phyloP scores from a whole-genome alignment of 2,113 vertebrate species.

The Sclerurus mexicanus region DNA sequence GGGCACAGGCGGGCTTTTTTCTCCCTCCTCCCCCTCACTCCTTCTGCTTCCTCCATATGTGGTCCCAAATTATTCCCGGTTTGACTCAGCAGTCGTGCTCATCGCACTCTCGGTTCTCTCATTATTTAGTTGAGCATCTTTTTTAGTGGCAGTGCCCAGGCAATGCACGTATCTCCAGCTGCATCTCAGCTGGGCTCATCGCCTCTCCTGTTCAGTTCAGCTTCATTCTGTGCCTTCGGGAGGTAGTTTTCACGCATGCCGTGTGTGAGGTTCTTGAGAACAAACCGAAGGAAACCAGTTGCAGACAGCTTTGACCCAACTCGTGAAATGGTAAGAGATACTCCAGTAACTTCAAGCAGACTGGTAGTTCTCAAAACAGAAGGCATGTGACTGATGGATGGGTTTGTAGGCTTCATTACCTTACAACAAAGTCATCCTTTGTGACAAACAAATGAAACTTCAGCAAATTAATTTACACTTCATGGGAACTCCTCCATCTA shows the following conservation, averaged over 20 bases:
- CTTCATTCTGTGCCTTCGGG: neutral
- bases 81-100: conserved; percentile 39
- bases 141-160: neutral
- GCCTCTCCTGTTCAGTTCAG: neutral
- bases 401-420: neutral
- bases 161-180: neutral
- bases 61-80: conserved; percentile 11
- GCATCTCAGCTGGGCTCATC: neutral
- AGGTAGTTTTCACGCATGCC: neutral
- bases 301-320: neutral
- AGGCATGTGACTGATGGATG: fast-evolving
- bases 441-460: neutral
- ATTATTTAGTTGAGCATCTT: neutral
- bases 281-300: neutral
- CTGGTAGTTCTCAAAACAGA: neutral
- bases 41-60: conserved; percentile 51
- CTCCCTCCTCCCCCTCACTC: conserved; percentile 8
- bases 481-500: neutral
- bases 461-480: neutral
- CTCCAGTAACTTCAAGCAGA: neutral
- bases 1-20: neutral
- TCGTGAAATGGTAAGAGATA: neutral
- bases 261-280: neutral
- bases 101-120: neutral
- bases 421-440: neutral